Percentiles rank a stretch among this genome's conserved stretches.
phyloP scores from a whole-genome alignment of 2,113 vertebrate species.

The Sinocyclocheilus rhinocerous region DNA sequence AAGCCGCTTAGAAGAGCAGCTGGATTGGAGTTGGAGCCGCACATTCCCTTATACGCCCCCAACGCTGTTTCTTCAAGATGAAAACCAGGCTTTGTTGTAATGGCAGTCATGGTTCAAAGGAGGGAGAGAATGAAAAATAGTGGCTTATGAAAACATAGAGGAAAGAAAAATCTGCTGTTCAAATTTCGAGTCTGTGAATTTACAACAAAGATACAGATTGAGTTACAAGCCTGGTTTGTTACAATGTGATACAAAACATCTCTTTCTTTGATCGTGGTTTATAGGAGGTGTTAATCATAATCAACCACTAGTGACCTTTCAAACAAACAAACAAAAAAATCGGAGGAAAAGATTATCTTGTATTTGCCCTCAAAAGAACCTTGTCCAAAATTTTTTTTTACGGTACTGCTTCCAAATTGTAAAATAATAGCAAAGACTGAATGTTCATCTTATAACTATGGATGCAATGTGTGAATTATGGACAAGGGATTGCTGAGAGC shows the following conservation, averaged over 20 bases:
- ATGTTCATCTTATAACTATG: neutral
- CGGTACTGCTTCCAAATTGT: neutral
- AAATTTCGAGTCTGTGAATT: conserved; percentile 34
- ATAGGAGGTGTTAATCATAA: conserved; percentile 42
- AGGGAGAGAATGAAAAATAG: conserved; percentile 27
- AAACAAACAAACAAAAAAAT: neutral
- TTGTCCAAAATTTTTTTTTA: conserved; percentile 31
- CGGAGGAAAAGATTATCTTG: conserved; percentile 18
- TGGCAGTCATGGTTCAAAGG: conserved; percentile 8
- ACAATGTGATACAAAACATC: conserved; percentile 8
- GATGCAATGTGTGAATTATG: neutral
- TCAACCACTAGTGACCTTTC: conserved; percentile 37
- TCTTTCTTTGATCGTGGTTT: conserved; percentile 37
- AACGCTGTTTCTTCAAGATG: conserved; percentile 11
- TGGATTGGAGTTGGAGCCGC: conserved; percentile 10
- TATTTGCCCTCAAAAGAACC: neutral
- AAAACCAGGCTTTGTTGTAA: conserved; percentile 27
- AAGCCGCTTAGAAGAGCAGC: conserved; percentile 22
- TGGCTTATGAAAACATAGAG: conserved; percentile 38
- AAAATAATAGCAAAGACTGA: neutral
- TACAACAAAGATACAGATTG: conserved; percentile 21
- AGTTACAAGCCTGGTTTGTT: conserved; percentile 16
- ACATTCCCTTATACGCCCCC: conserved; percentile 9
- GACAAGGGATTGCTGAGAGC: neutral
- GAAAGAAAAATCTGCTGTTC: conserved; percentile 26